phyloP scores from a whole-genome alignment of 2,797 vertebrate species.

The Eupleurogrammus muticus region DNA sequence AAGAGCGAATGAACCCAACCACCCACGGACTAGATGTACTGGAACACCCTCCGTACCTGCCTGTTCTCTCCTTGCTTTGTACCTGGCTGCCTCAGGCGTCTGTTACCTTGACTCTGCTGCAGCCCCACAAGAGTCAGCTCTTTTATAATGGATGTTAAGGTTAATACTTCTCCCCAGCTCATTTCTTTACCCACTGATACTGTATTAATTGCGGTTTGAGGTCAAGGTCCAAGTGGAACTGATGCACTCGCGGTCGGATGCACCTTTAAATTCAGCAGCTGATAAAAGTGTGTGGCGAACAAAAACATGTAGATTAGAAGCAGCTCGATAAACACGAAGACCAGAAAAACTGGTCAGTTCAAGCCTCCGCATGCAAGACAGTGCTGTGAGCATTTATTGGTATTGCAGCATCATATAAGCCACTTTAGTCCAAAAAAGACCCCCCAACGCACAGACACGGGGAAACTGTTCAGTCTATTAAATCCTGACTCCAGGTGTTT shows the following conservation, averaged over 20 bases:
- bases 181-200: background rate
- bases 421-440: background rate
- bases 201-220: background rate
- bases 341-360: background rate
- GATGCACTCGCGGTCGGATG: background rate
- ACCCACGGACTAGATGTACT: background rate
- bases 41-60: background rate
- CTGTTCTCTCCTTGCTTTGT: conserved; percentile 26
- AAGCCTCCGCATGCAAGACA: background rate
- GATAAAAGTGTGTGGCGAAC: background rate
- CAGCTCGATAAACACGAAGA: conserved; percentile 1
- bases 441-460: too few species aligned
- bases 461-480: too few species aligned
- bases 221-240: background rate
- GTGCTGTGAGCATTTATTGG: background rate
- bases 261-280: background rate
- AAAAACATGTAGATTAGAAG: background rate
- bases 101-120: conserved; percentile 24
- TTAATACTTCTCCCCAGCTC: background rate
- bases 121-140: conserved; percentile 31
- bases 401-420: background rate
- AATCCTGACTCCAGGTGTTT: too few species aligned
- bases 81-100: conserved; percentile 2
- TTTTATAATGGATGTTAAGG: conserved; percentile 13
- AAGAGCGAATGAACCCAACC: too few species aligned